phyloP scores from a whole-genome alignment of 2,113 vertebrate species.

The Cichladusa arquata region DNA sequence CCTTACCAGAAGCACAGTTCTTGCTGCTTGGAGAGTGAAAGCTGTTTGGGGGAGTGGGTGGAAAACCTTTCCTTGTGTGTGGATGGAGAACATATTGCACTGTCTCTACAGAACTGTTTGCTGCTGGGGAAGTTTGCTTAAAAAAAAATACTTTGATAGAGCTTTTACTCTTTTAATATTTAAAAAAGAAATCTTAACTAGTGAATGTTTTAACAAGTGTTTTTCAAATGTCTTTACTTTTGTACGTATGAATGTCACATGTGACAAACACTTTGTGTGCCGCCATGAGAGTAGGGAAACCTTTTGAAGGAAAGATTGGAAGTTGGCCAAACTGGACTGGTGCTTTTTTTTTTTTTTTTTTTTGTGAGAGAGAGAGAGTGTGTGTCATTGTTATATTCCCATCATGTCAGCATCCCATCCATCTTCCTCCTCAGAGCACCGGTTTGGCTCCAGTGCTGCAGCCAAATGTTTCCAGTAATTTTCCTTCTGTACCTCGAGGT shows the following conservation, averaged over 20 bases:
- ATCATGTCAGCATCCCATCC: neutral
- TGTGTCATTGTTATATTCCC: neutral
- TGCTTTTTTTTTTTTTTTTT: neutral
- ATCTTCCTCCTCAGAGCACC: neutral
- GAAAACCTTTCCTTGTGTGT: conserved; percentile 44
- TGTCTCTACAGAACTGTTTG: conserved; percentile 55
- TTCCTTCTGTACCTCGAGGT: neutral
- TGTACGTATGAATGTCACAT: accelerated
- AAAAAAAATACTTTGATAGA: neutral
- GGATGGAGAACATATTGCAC: conserved; percentile 46
- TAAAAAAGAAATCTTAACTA: neutral
- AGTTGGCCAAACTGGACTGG: neutral
- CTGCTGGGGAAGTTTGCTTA: neutral
- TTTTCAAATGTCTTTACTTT: neutral
- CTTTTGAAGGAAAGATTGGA: neutral
- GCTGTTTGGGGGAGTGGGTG: conserved; percentile 35
- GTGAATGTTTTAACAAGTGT: accelerated
- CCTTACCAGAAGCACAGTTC: neutral
- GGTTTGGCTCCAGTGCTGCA: accelerated
- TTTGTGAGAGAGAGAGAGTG: accelerated
- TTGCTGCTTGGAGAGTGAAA: conserved; percentile 49
- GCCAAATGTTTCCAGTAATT: neutral
- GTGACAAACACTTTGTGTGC: neutral
- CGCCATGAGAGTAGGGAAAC: neutral
- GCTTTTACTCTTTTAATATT: neutral